Percentiles rank a stretch among this genome's conserved stretches.
Evolutionary conservation across 2,888 invertebrate species (phyloP).

Genomic region (Cecidostiba fungosa): DNA sequence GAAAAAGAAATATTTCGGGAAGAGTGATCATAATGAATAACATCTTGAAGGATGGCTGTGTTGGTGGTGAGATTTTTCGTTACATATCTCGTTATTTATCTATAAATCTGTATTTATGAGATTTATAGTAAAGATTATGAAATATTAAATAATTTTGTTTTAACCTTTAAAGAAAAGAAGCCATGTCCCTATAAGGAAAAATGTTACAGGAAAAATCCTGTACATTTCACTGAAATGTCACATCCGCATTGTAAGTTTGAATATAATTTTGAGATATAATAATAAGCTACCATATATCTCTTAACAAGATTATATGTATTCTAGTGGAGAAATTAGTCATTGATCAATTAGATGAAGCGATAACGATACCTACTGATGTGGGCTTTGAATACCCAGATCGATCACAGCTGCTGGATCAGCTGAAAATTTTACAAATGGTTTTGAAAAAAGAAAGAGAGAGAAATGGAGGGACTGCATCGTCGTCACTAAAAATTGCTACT

Average conservation of each 20-base stretch:
- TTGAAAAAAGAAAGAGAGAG: conserved; percentile 76
- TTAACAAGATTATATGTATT: conserved; percentile 66
- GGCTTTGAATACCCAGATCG: conserved; percentile 72
- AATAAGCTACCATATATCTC: conserved; percentile 5
- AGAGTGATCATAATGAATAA: conserved; percentile 31
- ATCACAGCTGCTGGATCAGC: conserved; percentile 72
- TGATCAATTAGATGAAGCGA: conserved; percentile 82
- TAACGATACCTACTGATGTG: conserved; percentile 70
- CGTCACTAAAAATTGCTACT: not conserved
- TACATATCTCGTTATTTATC: not conserved
- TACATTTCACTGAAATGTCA: conserved; percentile 90
- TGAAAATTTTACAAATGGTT: conserved; percentile 78
- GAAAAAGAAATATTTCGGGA: not conserved
- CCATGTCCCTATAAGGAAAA: conserved; percentile 88
- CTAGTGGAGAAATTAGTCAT: conserved; percentile 86
- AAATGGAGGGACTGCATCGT: conserved; percentile 25
- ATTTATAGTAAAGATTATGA: not conserved
- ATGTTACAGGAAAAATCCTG: conserved; percentile 92
- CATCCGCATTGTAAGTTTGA: conserved; percentile 89
- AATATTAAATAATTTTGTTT: conserved; percentile 21
- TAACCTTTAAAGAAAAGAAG: conserved; percentile 75
- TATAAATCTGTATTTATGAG: not conserved
- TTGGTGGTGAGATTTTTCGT: conserved; percentile 34
- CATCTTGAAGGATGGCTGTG: conserved; percentile 25
- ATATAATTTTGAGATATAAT: conserved; percentile 33